phyloP scores from a whole-genome alignment of 2,888 invertebrate species.

The Campoplex capitator region DNA sequence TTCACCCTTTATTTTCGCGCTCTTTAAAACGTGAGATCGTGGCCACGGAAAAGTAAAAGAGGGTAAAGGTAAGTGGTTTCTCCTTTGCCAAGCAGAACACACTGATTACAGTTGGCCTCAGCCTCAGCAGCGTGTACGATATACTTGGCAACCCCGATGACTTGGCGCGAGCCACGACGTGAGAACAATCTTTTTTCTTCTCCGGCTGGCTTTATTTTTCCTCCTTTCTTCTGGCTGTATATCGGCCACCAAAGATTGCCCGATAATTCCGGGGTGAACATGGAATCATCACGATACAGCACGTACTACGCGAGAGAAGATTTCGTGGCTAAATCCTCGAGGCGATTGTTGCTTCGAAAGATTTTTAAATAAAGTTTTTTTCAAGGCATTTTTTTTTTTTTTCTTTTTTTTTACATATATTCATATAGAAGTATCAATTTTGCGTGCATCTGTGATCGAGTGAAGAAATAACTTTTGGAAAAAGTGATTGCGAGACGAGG shows the following conservation, averaged over 20 bases:
- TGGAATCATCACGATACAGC: constrained; percentile 39
- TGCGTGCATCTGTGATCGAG: not conserved
- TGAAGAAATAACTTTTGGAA: not conserved
- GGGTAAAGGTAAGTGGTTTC: constrained; percentile 64
- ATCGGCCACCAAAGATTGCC: constrained; percentile 63
- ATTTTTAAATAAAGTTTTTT: not conserved
- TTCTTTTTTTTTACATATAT: not conserved
- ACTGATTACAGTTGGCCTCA: constrained; percentile 57
- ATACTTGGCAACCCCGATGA: constrained; percentile 67
- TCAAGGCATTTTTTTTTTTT: not conserved
- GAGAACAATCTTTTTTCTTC: constrained; percentile 44
- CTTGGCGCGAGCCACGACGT: constrained; percentile 50
- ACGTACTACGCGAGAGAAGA: constrained; percentile 30
- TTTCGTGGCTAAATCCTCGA: constrained; percentile 28
- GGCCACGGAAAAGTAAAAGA: constrained; percentile 6
- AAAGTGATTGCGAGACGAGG: not conserved
- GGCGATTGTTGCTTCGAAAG: constrained; percentile 10
- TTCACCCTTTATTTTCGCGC: not conserved
- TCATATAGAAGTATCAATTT: not conserved
- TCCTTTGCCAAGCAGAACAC: constrained; percentile 57
- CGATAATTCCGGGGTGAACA: constrained; percentile 51
- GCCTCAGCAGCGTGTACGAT: constrained; percentile 32
- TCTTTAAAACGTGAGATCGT: constrained; percentile 49
- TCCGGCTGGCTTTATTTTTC: not conserved
- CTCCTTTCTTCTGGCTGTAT: constrained; percentile 5